phyloP scores from a whole-genome alignment of 92 coral and sea anemone genomes.

The Phenganax subtilis region DNA sequence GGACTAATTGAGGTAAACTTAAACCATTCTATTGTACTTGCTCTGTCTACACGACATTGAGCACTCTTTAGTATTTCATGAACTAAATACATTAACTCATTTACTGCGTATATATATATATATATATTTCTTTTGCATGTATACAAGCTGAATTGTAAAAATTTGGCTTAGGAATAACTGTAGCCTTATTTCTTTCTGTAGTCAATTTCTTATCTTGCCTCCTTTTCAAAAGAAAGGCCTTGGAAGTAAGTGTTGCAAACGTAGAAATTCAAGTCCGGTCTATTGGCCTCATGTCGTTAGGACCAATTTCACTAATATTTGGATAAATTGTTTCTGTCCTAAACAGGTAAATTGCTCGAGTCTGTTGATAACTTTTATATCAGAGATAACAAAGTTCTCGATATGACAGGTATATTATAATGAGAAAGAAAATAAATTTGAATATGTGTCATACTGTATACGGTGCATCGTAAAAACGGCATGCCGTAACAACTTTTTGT shows the following conservation, averaged over 20 bases:
- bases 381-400: conserved; percentile 76
- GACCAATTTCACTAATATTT: background rate
- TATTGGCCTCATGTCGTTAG: background rate
- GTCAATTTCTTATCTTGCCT: conserved; percentile 92
- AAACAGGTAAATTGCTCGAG: conserved; percentile 64
- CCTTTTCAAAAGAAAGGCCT: conserved; percentile 91
- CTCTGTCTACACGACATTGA: too few relatives aligned
- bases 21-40: too few relatives aligned
- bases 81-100: too few relatives aligned
- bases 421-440: background rate
- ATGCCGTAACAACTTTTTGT: too few relatives aligned
- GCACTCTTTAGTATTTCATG: too few relatives aligned
- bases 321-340: background rate
- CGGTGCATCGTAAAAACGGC: too few relatives aligned
- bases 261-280: too few relatives aligned
- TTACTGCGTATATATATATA: too few relatives aligned
- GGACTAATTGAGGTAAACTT: too few relatives aligned
- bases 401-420: conserved; percentile 67
- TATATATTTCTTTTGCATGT: too few relatives aligned
- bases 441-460: background rate
- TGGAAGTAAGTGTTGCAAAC: conserved; percentile 62
- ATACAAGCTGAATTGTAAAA: too few relatives aligned
- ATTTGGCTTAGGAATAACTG: background rate
- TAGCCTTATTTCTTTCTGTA: conserved; percentile 31
- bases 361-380: conserved; percentile 71